A percentile compares a stretch with the other conserved stretches of the same genome.
phyloP scores from a whole-genome alignment of 2,113 vertebrate species.

The Numenius arquata region DNA sequence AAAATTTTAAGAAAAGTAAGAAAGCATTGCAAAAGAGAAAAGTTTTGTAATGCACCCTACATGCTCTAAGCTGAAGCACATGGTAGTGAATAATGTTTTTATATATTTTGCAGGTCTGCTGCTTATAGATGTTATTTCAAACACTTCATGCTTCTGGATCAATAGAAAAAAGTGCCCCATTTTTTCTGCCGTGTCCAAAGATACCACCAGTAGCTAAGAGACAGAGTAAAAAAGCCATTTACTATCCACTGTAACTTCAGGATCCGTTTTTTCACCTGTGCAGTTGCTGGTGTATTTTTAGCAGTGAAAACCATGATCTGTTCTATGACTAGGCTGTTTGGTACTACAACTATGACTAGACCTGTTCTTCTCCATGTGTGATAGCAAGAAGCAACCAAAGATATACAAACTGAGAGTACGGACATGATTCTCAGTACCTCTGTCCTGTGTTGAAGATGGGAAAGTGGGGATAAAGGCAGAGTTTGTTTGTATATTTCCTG shows the following conservation, averaged over 20 bases:
- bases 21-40: background rate
- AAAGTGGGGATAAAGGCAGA: background rate
- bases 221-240: background rate
- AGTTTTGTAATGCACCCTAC: background rate
- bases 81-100: background rate
- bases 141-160: background rate
- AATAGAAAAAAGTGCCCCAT: background rate
- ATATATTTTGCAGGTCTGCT: background rate
- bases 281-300: background rate
- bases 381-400: background rate
- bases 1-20: background rate
- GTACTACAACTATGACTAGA: background rate
- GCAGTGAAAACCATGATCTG: background rate
- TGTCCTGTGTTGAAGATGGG: background rate
- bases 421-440: background rate
- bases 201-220: background rate
- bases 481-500: background rate
- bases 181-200: background rate
- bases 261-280: background rate
- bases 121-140: background rate
- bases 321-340: background rate
- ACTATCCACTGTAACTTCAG: background rate
- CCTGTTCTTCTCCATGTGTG: background rate
- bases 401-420: background rate
- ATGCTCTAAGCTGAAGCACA: background rate